Base-by-base conservation (phyloP, 2,113 vertebrate species). In the Gobiocypris rarus region DNA sequence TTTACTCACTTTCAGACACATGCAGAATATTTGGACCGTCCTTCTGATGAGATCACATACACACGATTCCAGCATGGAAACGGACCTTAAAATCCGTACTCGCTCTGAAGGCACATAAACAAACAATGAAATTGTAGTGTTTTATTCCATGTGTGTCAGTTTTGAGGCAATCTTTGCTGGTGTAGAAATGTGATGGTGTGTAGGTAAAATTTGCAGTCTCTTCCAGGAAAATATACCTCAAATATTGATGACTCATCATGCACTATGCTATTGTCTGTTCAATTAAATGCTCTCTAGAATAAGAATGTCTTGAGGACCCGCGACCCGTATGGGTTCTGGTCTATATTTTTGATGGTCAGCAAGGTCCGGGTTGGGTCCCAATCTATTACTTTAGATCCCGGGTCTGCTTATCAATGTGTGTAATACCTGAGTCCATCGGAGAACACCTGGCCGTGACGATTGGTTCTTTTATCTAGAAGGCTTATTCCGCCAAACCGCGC, bases 1-100 rank as follows among this genome's bases (percentile, higher is more conserved):
- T 73, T 81, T 70, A 54, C 45, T 69, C 43, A n/a, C 65, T 70
- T 70, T 67, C 79, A 80, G 41, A 67, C 43, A 31, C 61, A 70
- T 31, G 26, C 50, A 48, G 38, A 82, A 58, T 70, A 61, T 82
- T 61, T 85, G 78, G 31, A 50, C 59, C 34, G 24, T 45, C n/a
- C 26, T 34, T 81, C 43, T 22, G 59, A 45, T 58, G 59, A 83
- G 61, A 58, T 50, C 67, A 81, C 41, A 75, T 34, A 38, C 54
- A 78, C 63, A 41, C 15, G 2, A 26, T 31, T 67, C 74, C 59
- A 75, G 59, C 58, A 50, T 24, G 56, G 73, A 65, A 83, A 83
- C 10, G 34, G 24, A 14, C 31, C 31, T 41, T 31, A 14, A 59
- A 83, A 65, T 19, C 70, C 70, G 17, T 45, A 48, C 70, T 43